Evolutionary conservation across 1,140 invertebrate genomes (phyloP).

Genomic region (Panulirus ornatus): DNA sequence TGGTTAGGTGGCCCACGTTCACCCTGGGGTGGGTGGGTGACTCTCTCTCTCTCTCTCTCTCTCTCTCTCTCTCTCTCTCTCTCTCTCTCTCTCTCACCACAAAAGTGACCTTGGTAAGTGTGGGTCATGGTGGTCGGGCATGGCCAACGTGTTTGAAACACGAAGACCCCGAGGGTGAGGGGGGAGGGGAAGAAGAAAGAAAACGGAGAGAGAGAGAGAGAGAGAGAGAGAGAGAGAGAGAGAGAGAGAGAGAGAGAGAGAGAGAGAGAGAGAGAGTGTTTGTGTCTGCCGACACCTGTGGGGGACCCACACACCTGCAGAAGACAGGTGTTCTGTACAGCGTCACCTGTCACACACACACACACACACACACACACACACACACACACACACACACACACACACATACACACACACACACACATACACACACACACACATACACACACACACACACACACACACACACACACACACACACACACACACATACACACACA

Average conservation of each 20-base stretch:
- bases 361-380: slow-evolving; percentile 7
- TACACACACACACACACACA: background rate
- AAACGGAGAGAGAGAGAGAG: background rate
- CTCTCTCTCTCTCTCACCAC: background rate
- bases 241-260: background rate
- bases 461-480: slow-evolving; percentile 20
- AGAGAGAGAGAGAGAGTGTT: slow-evolving; percentile 14
- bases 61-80: slow-evolving; percentile 11
- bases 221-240: background rate
- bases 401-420: background rate
- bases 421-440: background rate
- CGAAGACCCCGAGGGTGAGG: background rate
- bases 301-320: too few relatives aligned
- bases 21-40: too few relatives aligned
- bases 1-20: too few relatives aligned
- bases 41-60: slow-evolving; percentile 28
- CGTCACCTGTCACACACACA: background rate
- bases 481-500: background rate
- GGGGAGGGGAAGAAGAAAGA: background rate
- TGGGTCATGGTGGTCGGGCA: too few relatives aligned
- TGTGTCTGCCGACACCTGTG: too few relatives aligned
- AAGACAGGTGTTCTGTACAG: background rate
- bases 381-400: slow-evolving; percentile 7
- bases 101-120: too few relatives aligned
- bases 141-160: too few relatives aligned